Base-by-base conservation (phyloP, 2,797 vertebrate genomes). In the Acropternis orthonyx region DNA sequence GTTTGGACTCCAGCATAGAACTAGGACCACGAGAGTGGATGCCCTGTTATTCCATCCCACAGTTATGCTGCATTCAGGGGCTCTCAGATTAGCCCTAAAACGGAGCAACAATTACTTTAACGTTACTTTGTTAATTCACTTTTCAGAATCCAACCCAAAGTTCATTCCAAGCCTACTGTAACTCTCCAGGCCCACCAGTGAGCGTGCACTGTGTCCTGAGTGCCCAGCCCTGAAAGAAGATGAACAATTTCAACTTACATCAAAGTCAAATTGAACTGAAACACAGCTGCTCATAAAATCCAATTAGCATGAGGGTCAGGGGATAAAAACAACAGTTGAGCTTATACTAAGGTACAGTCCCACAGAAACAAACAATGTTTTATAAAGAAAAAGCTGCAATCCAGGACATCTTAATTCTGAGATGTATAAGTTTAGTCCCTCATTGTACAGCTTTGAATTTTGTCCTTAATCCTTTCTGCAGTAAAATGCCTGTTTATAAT, bases 131-230 rank as follows among this genome's bases (percentile, higher is more conserved):
- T 72, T 18, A 73, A 39, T 56, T 74, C 24, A 46, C 20, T 48
- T 65, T 14, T 17, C 48, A 43, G 51, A 86, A 65, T 62, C 10
- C 21, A 73, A 28, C 32, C 4, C 26, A 69, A 82, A 85, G 49
- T 72, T 43, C 30, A 63, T 49, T 87, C 36, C 15, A 41, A 48
- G 14, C 24, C 51, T 37, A 14, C 19, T 43, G 10, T 4, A 74
- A 41, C 21, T 49, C 63, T 36, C 19, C 67, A 52, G 24, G 26
- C 10, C 26, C 32, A 59, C 8, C 41, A 48, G 36, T 7, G 13
- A 76, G 36, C 0, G 0, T 12, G 21, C 17, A 24, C 62, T 4
- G 1, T 4, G 17, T 17, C 24, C 41, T 5, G 7, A 73, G 16
- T 9, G 24, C 51, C 14, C 48, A 63, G 23, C 18, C 52, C 74